phyloP scores from a whole-genome alignment of 1,140 invertebrate genomes.

The Brevipalpus yothersi region DNA sequence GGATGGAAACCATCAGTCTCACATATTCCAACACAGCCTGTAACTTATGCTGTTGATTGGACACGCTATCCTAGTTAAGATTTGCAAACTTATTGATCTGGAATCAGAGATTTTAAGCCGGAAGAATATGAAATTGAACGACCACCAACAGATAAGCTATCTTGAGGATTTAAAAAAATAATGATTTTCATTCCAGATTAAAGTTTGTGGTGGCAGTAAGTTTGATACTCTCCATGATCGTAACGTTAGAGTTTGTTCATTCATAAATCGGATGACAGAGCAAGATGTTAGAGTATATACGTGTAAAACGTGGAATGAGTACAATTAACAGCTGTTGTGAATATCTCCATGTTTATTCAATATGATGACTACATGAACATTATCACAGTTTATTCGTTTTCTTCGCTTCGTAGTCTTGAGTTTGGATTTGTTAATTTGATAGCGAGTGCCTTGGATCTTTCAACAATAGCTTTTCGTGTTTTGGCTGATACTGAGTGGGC shows the following conservation, averaged over 20 bases:
- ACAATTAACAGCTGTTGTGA: too few relatives aligned
- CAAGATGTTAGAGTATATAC: constrained; percentile 78
- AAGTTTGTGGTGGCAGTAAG: constrained; percentile 29
- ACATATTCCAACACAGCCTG: constrained; percentile 44
- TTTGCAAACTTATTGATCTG: constrained; percentile 54
- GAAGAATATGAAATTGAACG: constrained; percentile 68
- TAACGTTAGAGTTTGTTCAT: constrained; percentile 57
- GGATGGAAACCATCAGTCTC: constrained; percentile 77
- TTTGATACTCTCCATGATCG: constrained; percentile 62
- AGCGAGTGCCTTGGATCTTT: constrained; percentile 79
- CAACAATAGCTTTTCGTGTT: constrained; percentile 83
- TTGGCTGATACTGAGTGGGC: constrained; percentile 86
- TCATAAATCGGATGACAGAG: constrained; percentile 43
- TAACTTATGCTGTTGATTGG: constrained; percentile 85
- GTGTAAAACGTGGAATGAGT: constrained; percentile 69
- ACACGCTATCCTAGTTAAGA: constrained; percentile 60
- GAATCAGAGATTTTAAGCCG: constrained; percentile 32
- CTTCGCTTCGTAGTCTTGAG: constrained; percentile 83
- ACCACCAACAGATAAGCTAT: constrained; percentile 41
- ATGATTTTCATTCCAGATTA: background rate
- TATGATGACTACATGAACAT: too few relatives aligned
- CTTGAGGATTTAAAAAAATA: too few relatives aligned
- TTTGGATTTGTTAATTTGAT: constrained; percentile 87
- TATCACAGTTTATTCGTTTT: constrained; percentile 53
- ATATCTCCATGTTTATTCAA: too few relatives aligned